Conservation (phyloP, 2,888 invertebrate species). For the Apamea anceps region DNA sequence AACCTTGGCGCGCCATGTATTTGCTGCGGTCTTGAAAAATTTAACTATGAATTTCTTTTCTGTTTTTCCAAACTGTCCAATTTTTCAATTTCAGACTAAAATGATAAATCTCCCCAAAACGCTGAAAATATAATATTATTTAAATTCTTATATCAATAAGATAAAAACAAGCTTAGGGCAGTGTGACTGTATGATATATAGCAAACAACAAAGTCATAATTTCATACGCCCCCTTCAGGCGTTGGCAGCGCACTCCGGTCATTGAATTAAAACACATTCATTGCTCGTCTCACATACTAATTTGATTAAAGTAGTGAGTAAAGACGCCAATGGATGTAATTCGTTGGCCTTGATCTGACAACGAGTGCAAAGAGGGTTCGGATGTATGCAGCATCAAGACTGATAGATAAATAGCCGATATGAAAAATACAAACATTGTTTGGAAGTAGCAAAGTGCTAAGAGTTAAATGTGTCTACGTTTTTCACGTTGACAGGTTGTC, state of each 20-base stretch:
- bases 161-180: constrained; percentile 38
- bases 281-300: constrained; percentile 28
- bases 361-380: constrained; percentile 16
- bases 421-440: constrained; percentile 33
- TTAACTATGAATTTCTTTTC: neutral
- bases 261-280: constrained; percentile 21
- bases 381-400: constrained; percentile 5
- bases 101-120: constrained; percentile 19
- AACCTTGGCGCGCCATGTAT: constrained; percentile 4
- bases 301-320: constrained; percentile 7
- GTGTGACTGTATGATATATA: constrained; percentile 33
- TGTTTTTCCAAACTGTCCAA: neutral
- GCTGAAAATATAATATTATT: constrained; percentile 20
- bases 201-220: constrained; percentile 51
- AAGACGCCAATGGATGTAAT: constrained; percentile 28
- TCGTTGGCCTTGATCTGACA: constrained; percentile 23
- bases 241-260: constrained; percentile 25
- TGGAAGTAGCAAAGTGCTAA: constrained; percentile 26
- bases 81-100: neutral
- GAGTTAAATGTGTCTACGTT: constrained; percentile 42
- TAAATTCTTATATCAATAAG: constrained; percentile 9
- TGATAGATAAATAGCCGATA: constrained; percentile 34
- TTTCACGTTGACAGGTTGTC: constrained; percentile 39
- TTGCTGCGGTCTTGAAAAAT: constrained; percentile 8
- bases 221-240: constrained; percentile 33